Evolutionary conservation across 2,888 invertebrate species (phyloP), one percentile per base, ranked within the genome.

Genomic region (Noctua comes): DNA sequence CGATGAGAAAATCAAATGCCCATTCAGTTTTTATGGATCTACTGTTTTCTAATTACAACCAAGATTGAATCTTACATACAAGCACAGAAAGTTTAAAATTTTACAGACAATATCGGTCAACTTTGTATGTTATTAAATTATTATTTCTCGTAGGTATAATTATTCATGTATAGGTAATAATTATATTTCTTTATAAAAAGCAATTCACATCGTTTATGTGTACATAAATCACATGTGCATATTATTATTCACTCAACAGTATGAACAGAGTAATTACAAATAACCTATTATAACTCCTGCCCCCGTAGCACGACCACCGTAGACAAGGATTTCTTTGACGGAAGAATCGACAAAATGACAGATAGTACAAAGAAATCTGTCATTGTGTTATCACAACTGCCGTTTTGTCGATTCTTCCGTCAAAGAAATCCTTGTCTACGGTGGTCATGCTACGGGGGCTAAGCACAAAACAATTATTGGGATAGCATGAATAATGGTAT

Each of bases 121-220:
- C 11, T 36, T 16, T 62, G 36, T n/a, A 27, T 40, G 31, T 31
- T 64, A 46, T 51, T 27, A n/a, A 66, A 70, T 66, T 16, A n/a
- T 51, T 46, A 68, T 64, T 83, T 78, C 16, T 27, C 24, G 6
- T 27, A 64, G n/a, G 21, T 68, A 68, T 62, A 65, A 66, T 80
- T 72, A 74, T 71, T 62, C 27, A 48, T 57, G 18, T 68, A 16
- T 11, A 43, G 43, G 43, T 27, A 74, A 68, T 64, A 40, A 40
- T 43, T 43, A 43, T 43, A 43, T 65, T 79, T 13, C 8, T 72
- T 65, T 59, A 73, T 73, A 73, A 73, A 74, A 79, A 75, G 21
- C 62, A 76, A 77, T 82, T 77, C 21, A 77, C 51, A 66, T 24
- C n/a, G 16, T 68, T 62, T 80, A 73, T 57, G 16, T 73, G 65